Conservation (phyloP, 2,113 vertebrate species). For the Lanius collurio region DNA sequence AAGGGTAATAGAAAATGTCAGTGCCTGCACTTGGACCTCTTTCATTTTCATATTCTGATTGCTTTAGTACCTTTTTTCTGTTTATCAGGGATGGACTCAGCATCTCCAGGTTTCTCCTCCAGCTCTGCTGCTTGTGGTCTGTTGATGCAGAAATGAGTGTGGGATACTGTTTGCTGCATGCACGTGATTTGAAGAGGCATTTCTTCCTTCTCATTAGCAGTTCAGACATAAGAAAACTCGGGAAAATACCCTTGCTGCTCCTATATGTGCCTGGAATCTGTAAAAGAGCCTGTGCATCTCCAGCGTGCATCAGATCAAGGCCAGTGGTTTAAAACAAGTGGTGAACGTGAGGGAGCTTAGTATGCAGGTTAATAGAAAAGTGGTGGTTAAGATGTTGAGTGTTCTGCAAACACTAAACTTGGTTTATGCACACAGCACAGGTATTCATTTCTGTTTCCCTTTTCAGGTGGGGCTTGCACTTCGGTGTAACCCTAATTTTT, state of each 20-base stretch:
- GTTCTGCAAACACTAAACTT: not conserved
- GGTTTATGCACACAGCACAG: not conserved
- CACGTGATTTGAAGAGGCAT: not conserved
- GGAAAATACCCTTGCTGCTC: not conserved
- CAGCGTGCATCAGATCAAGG: not conserved
- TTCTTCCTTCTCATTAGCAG: not conserved
- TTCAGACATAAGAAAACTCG: not conserved
- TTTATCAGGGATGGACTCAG: not conserved
- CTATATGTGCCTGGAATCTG: not conserved
- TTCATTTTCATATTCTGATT: not conserved
- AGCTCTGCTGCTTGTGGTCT: not conserved
- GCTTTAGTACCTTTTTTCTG: not conserved
- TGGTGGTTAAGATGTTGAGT: not conserved
- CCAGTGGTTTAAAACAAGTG: not conserved
- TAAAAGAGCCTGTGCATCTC: not conserved
- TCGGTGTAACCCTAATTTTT: not conserved
- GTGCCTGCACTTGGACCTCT: not conserved
- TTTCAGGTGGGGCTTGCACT: not conserved
- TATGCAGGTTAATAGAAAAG: not conserved
- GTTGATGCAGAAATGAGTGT: not conserved
- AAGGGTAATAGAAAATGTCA: not conserved
- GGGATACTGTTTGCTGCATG: not conserved
- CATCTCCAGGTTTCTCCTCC: constrained; percentile 3
- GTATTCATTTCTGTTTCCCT: not conserved
- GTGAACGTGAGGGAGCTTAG: not conserved